Base-by-base conservation (phyloP, 2,888 invertebrate genomes). In the Limnephilus marmoratus region DNA sequence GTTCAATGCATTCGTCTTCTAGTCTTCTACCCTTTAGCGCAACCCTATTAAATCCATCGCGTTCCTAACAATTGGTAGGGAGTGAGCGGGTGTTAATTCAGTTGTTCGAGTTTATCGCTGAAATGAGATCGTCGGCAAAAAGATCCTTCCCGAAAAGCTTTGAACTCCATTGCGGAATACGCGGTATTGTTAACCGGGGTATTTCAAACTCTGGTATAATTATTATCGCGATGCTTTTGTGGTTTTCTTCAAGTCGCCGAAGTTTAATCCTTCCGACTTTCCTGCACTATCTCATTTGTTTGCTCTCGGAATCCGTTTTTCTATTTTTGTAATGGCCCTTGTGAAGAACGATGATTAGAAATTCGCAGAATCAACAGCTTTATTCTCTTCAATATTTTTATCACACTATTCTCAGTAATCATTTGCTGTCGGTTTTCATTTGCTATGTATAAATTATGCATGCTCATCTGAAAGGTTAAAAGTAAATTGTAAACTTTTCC, bases 41-140 rank as follows among this genome's bases (percentile, higher is more conserved):
- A 68, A 68, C 68, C 68, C 68, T 68, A 24, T 68, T 24, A 68
- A 68, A 68, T 68, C 85, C 34, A 29, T 41, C 31, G 87, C 68
- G 2, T 24, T 68, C 34, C 68, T 9, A 34, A 34, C 87, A 49
- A 53, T 68, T 34, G 68, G 5, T 13, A 18, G 53, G 13, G 53
- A n/a, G 53, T 29, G 87, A 37, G 81, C 81, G 31, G 31, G 87
- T 90, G 81, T 80, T 90, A 90, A 90, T 90, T 90, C 90, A 81
- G 53, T 80, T 88, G 90, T 81, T 90, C 81, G 81, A 90, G 81
- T 90, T 90, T 90, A 90, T 81, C 90, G 37, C 45, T 49, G 29
- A 90, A 81, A 90, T 90, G 90, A 90, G 81, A 90, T 90, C 90
- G 37, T 29, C 53, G 53, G 68, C 53, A 45, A 53, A 53, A 87